These are phyloP conservation scores for Myrmophylax atrothorax DNA, from an alignment of 2,113 vertebrate genomes.

Conservation along the genomic window DNA sequence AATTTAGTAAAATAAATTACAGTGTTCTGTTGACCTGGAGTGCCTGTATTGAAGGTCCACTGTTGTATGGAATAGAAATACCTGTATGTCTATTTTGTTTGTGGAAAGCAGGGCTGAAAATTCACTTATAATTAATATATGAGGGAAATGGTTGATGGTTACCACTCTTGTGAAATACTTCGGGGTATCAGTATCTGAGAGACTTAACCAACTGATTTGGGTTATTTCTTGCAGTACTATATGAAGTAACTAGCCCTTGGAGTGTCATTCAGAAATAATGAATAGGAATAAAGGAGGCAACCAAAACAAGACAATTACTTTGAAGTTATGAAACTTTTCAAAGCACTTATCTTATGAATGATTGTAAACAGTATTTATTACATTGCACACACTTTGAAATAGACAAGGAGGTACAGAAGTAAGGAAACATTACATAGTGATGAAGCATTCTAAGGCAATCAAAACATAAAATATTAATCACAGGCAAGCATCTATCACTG, in stretches of 20 bases:
- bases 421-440: neutral
- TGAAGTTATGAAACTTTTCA: neutral
- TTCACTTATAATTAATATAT: neutral
- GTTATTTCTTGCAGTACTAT: neutral
- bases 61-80: neutral
- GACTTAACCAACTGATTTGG: neutral
- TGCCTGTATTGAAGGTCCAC: neutral
- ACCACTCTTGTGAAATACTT: neutral
- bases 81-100: neutral
- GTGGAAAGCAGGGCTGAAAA: neutral
- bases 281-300: neutral
- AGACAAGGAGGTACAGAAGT: neutral
- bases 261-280: neutral
- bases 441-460: neutral
- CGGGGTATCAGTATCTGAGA: neutral
- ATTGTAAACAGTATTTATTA: neutral
- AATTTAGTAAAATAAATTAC: neutral
- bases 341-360: neutral
- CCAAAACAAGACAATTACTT: neutral
- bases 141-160: neutral
- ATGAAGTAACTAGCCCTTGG: neutral
- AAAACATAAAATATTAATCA: neutral
- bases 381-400: neutral
- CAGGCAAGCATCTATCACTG: neutral
- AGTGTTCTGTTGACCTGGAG: neutral